phyloP scores from a whole-genome alignment of 2,888 invertebrate genomes.

The Nymphalis c-album region DNA sequence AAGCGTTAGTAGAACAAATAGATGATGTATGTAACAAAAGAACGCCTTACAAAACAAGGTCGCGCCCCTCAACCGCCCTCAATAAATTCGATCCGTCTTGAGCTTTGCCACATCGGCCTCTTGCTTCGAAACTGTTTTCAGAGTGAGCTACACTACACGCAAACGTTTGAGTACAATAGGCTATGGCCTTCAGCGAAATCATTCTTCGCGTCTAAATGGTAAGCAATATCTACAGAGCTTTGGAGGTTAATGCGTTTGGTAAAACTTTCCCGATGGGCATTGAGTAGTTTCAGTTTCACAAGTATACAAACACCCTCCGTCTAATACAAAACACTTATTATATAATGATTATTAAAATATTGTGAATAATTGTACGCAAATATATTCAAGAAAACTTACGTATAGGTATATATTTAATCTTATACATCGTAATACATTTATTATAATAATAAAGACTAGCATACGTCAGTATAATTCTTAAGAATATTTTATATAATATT shows the following conservation, averaged over 20 bases:
- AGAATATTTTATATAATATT: conserved; percentile 59
- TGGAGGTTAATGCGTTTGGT: conserved; percentile 32
- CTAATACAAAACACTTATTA: conserved; percentile 57
- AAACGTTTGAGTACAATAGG: conserved; percentile 38
- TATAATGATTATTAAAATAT: conserved; percentile 63
- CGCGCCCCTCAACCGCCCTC: conserved; percentile 37
- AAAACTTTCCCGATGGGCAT: conserved; percentile 20
- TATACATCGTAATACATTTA: conserved; percentile 61
- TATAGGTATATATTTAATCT: conserved; percentile 56
- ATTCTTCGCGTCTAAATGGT: conserved; percentile 34
- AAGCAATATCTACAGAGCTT: conserved; percentile 42
- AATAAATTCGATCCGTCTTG: conserved; percentile 39
- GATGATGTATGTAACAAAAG: conserved; percentile 1
- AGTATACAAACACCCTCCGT: conserved; percentile 37
- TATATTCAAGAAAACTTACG: conserved; percentile 62
- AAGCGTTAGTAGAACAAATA: neutral
- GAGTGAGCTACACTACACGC: conserved; percentile 46
- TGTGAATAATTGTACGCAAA: conserved; percentile 54
- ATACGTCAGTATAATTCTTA: conserved; percentile 71
- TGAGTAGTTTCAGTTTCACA: conserved; percentile 27
- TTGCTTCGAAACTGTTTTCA: conserved; percentile 46
- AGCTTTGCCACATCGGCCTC: conserved; percentile 39
- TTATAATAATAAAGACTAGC: conserved; percentile 78
- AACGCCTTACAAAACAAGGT: conserved; percentile 41
- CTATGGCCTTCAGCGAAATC: conserved; percentile 30